These are phyloP conservation scores for Clarias pachynema DNA, from an alignment of 2,797 vertebrate species.

Conservation along the genomic window DNA sequence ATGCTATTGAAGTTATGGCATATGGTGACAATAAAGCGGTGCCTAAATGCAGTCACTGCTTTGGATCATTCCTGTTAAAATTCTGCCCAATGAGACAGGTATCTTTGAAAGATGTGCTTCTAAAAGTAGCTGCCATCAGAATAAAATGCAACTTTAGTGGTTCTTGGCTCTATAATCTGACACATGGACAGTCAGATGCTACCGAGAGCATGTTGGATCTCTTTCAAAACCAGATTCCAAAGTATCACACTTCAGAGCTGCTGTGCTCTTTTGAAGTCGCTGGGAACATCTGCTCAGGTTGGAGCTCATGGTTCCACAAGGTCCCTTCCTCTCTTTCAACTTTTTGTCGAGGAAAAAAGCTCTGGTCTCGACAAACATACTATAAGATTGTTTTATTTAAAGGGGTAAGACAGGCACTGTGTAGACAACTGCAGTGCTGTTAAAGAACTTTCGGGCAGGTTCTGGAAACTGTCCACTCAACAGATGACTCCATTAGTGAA, in stretches of 20 bases:
- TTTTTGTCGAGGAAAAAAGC: slow-evolving; percentile 1
- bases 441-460: not conserved
- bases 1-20: not conserved
- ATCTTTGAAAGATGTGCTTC: not conserved
- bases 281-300: slow-evolving; percentile 60
- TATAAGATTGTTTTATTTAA: slow-evolving; percentile 1
- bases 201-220: slow-evolving; percentile 33
- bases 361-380: slow-evolving; percentile 17
- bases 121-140: slow-evolving; percentile 11
- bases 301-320: slow-evolving; percentile 36
- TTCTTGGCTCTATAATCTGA: slow-evolving; percentile 34
- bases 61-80: not conserved
- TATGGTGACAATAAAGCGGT: not conserved
- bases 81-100: not conserved
- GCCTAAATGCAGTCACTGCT: not conserved
- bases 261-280: slow-evolving; percentile 60
- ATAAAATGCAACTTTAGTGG: not conserved
- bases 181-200: slow-evolving; percentile 39
- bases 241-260: slow-evolving; percentile 55
- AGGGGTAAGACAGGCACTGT: not conserved
- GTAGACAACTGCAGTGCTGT: not conserved
- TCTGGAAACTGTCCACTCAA: slow-evolving; percentile 22
- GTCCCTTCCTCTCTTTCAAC: slow-evolving; percentile 34
- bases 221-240: slow-evolving; percentile 52
- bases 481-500: slow-evolving; percentile 41